These are phyloP conservation scores for Microctonus hyperodae DNA, from an alignment of 2,888 invertebrate species.

Conservation along the genomic window DNA sequence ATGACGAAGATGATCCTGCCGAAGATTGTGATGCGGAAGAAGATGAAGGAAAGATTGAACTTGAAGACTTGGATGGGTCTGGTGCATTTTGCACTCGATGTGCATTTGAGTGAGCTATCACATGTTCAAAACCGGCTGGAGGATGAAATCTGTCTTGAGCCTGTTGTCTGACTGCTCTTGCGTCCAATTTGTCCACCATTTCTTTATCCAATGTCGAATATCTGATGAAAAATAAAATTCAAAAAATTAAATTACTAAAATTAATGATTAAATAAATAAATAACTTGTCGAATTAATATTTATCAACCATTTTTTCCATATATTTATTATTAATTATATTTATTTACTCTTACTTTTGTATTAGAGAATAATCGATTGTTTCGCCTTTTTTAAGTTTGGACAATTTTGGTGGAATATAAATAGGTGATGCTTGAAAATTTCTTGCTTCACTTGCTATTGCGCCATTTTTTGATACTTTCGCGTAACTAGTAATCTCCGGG, in stretches of 20 bases:
- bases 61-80: constrained; percentile 11
- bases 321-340: neutral
- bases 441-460: constrained; percentile 42
- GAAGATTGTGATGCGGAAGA: constrained; percentile 12
- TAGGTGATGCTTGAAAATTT: constrained; percentile 50
- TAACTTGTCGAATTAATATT: no score
- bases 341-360: constrained; percentile 42
- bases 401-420: constrained; percentile 45
- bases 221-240: constrained; percentile 34
- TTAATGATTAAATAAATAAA: no score
- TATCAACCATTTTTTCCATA: no score
- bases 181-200: constrained; percentile 45
- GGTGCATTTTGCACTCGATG: constrained; percentile 29
- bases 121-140: constrained; percentile 48
- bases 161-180: constrained; percentile 33
- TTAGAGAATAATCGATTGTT: constrained; percentile 48
- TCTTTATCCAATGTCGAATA: constrained; percentile 53
- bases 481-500: constrained; percentile 49
- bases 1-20: constrained; percentile 7
- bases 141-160: constrained; percentile 56
- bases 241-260: neutral
- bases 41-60: constrained; percentile 13
- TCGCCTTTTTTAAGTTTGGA: constrained; percentile 52
- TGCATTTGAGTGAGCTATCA: constrained; percentile 33
- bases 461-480: constrained; percentile 50